These are phyloP conservation scores for Leptatherina wallacei DNA, from an alignment of 2,797 vertebrate species.

Conservation along the genomic window DNA sequence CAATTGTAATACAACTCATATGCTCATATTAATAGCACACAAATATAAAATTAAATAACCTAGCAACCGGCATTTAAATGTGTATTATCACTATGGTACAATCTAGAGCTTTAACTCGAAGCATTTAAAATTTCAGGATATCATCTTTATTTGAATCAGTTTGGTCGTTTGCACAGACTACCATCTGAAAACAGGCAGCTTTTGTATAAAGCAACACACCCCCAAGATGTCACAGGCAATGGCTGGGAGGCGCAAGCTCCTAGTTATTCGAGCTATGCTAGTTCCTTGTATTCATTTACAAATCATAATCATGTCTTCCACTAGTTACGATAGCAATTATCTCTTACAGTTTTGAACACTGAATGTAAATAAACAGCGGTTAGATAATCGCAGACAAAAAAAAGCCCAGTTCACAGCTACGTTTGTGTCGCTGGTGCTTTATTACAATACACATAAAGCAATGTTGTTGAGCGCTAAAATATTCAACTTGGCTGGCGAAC, in stretches of 20 bases:
- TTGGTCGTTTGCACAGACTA: constrained; percentile 66
- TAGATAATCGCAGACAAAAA: constrained; percentile 54
- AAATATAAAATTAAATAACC: background rate
- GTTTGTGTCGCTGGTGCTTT: constrained; percentile 47
- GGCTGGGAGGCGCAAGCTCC: constrained; percentile 55
- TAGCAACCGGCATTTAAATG: background rate
- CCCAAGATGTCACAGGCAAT: constrained; percentile 75
- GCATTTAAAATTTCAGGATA: constrained; percentile 15
- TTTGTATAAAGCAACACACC: constrained; percentile 83
- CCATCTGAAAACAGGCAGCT: constrained; percentile 80
- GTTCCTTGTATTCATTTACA: constrained; percentile 28
- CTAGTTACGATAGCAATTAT: background rate
- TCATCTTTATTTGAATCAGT: constrained; percentile 37
- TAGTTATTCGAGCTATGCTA: constrained; percentile 46
- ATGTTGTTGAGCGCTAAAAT: constrained; percentile 55
- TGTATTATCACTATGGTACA: background rate
- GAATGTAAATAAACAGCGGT: constrained; percentile 41
- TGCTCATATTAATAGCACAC: background rate
- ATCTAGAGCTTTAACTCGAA: background rate
- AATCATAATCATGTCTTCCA: constrained; percentile 18
- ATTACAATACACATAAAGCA: constrained; percentile 38
- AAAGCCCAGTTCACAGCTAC: constrained; percentile 54
- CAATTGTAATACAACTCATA: background rate
- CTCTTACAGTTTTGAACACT: background rate
- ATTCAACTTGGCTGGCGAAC: constrained; percentile 32